Base-by-base conservation (phyloP, 2,113 vertebrate species). In the Gallinago undulata region DNA sequence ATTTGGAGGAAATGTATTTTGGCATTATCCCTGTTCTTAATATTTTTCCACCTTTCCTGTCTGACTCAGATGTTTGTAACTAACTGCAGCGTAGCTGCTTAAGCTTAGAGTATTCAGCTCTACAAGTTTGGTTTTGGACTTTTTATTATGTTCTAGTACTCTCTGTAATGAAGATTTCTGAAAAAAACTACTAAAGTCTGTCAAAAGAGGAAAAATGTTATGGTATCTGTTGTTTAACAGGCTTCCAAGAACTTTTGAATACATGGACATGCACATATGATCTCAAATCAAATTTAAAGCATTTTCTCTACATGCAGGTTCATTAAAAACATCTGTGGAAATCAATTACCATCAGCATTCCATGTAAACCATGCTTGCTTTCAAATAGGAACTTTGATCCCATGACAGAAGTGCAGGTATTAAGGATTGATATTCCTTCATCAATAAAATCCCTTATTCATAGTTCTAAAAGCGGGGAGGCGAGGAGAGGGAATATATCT, bases 41-140 rank as follows among this genome's bases (percentile, higher is more conserved):
- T 43, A 37, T 53, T 90, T 93, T 83, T 72, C 24, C 21, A 28
- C 4, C n/a, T 59, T 35, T 84, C 3, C 16, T 43, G 5, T 82
- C 56, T 76, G 37, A 64, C 37, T 70, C 43, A 47, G 41, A 8
- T 53, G 19, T 47, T 69, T 77, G 21, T 75, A 73, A 55, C 19
- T 81, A 56, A 69, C 35, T 72, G 33, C 18, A 31, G 13, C n/a
- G 4, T 37, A 51, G 43, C 30, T 89, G 31, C 30, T 70, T 84
- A 63, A 17, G 47, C 24, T 63, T 10, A 45, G 31, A 28, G 27
- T 73, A 72, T 57, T 89, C 4, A 3, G 15, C 33, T 83, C 68
- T 17, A 18, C 1, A 4, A 2, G 1, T 47, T 63, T 23, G 7
- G 7, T 77, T 68, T 39, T 59, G 31, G 13, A 31, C 2, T 1